Evolutionary conservation across 2,888 invertebrate species (phyloP).

Genomic region (Drosophila sordidula): DNA sequence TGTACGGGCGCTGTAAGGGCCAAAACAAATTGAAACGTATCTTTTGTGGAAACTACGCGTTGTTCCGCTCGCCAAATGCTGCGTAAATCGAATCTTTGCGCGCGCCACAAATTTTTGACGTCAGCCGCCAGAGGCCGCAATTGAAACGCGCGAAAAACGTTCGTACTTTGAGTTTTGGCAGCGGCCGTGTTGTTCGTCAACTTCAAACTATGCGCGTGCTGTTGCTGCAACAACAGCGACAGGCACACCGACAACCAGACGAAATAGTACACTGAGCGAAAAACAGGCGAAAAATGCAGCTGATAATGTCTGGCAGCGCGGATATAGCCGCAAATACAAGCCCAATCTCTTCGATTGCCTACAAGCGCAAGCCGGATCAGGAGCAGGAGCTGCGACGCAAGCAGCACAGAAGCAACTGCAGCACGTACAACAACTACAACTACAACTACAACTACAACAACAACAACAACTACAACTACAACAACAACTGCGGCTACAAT

Average conservation of each 20-base stretch:
- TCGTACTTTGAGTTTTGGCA: constrained; percentile 24
- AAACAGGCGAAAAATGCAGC: constrained; percentile 23
- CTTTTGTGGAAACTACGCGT: constrained; percentile 21
- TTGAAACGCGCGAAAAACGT: constrained; percentile 16
- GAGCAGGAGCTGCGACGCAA: constrained; percentile 48
- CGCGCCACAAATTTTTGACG: constrained; percentile 50
- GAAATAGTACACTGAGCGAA: background rate
- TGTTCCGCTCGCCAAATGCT: constrained; percentile 40
- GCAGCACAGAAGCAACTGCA: constrained; percentile 32
- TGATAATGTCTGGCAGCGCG: constrained; percentile 15
- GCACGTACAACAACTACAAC: constrained; percentile 13
- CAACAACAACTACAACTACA: background rate
- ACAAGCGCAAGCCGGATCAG: constrained; percentile 61
- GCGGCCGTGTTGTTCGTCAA: constrained; percentile 12
- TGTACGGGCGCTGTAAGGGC: background rate
- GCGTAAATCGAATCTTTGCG: constrained; percentile 49
- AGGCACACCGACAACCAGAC: too few species aligned
- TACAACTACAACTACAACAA: background rate
- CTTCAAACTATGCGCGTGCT: constrained; percentile 45
- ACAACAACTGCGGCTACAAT: constrained; percentile 12
- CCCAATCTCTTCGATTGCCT: constrained; percentile 10
- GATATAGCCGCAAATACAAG: constrained; percentile 5
- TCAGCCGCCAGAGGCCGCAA: constrained; percentile 24
- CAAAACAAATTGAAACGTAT: background rate
- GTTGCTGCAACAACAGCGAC: constrained; percentile 2